Base-by-base conservation (phyloP, 1,140 invertebrate genomes). In the Pseudomyrmex concolor region DNA sequence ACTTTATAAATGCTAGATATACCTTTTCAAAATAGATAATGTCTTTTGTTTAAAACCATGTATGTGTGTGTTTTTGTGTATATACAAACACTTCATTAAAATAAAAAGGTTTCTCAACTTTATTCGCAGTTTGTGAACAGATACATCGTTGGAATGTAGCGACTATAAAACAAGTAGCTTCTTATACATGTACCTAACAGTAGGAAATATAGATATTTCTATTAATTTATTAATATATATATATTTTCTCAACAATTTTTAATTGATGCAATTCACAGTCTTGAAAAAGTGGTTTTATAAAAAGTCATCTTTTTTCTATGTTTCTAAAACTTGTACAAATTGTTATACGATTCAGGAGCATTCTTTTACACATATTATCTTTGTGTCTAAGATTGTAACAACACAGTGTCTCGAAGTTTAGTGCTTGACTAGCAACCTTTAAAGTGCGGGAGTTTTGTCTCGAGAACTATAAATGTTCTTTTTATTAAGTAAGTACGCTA, bases 401-500 rank as follows among this genome's bases (percentile, higher is more conserved):
- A 34, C 34, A 68, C 9, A 73, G 66, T 85, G 15, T 83, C 62
- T 50, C 50, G 54, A 59, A 34, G 43, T 67, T 70, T 73, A 55
- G 77, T 15, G 71, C 62, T 68, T 84, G 84, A 89, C 85, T 89
- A 89, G 82, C 73, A 82, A 83, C 63, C 63, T 60, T 82, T 43
- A 83, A 70, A n/a, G 77, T 82, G 81, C 84, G 63, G 73, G 78
- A 74, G 34, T 59, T 22, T 76, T 80, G 66, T 43, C 22, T 89
- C 54, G 63, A 70, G 15, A 89, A 83, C 77, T 84, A 88, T 19
- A 70, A 8, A 34, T 34, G 34, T 34, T 34, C 34, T 34, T 34
- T 34, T 34, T 34, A 34, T 34, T 88, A 89, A 86, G 86, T 89
- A 89, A 89, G 88, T 89, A 89, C 88, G 64, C 86, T 89, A 89